Evolutionary conservation across 2,113 vertebrate genomes (phyloP), one percentile per base, ranked within the genome.

Genomic region (Hippopotamus amphibius): DNA sequence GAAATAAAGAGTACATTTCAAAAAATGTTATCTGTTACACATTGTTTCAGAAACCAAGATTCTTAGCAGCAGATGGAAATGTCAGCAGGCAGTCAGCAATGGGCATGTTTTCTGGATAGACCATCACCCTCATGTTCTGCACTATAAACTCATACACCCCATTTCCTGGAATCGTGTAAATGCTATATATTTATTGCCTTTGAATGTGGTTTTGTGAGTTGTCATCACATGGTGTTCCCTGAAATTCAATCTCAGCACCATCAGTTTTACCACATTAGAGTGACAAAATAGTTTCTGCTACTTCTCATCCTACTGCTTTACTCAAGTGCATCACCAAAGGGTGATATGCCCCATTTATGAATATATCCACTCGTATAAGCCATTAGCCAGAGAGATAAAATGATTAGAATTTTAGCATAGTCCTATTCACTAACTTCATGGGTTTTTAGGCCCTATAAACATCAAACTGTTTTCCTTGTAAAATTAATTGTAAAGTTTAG

Each of bases 361-460:
- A 2, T 15, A 13, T n/a, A 76, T 43, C 71, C 33, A 85, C 50
- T 95, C 69, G 53, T 33, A 12, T 4, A 79, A 88, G 53, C 74
- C 81, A 93, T 90, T 83, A 71, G 74, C 46, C 77, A 24, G 0
- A 10, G 66, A 80, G 37, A 66, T 57, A 76, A 93, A 71, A 37
- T 90, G 61, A 5, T 48, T 43, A 28, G n/a, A 90, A 68, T 89
- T 80, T 92, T 43, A 48, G 14, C 50, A 68, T 21, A 4, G 14
- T 13, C 17, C 57, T 17, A 88, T 55, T 83, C 11, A 61, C 28
- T 68, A 22, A 69, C 69, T 80, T 63, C 11, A 68, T 76, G 63
- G 65, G 46, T 50, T 90, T 95, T 90, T 48, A 96, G 57, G 43
- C 63, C 69, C 93, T 93, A n/a, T 3, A 96, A 84, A n/a, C 26